Base-by-base conservation (phyloP, 2,888 invertebrate species). In the Esperia sulphurella region DNA sequence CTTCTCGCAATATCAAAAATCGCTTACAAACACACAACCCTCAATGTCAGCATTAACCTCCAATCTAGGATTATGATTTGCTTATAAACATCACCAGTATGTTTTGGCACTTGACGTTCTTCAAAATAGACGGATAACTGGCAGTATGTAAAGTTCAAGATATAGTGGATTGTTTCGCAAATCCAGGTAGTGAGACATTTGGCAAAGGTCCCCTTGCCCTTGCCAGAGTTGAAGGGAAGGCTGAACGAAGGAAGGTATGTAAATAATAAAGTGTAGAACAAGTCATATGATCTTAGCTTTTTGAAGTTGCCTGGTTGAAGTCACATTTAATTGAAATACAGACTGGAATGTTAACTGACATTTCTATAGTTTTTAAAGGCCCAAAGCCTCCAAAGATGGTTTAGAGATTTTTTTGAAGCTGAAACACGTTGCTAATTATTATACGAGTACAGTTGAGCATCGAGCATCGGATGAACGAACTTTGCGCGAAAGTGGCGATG, bases 131-230 rank as follows among this genome's bases (percentile, higher is more conserved):
- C 10, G 6, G n/a, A n/a, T 28, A 5, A 29, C n/a, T 35, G n/a
- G n/a, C n/a, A 28, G 21, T 7, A 28, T 6, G 28, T 28, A 39
- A 4, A n/a, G 41, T 4, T 28, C 41, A 29, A 12, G 29, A 10
- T 41, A 41, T 14, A 14, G n/a, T 41, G 28, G 41, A 8, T 14
- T 13, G 42, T 8, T 6, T 7, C 8, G 51, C 50, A 58, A 57
- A 61, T 62, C 61, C 63, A 61, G 65, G 65, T 60, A 58, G 50
- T 51, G 61, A 62, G 68, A 71, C 68, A 68, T 74, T 75, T 71
- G 68, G 69, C 65, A 52, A 59, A 61, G 65, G 61, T 63, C 64
- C 61, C 59, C 21, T 21, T 21, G 35, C 61, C 54, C 59, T 54
- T 52, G 57, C 14, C 31, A n/a, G 53, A 55, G 62, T 63, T 61